These are phyloP conservation scores for Notiomystis cincta DNA, from an alignment of 2,113 vertebrate species.

Conservation along the genomic window DNA sequence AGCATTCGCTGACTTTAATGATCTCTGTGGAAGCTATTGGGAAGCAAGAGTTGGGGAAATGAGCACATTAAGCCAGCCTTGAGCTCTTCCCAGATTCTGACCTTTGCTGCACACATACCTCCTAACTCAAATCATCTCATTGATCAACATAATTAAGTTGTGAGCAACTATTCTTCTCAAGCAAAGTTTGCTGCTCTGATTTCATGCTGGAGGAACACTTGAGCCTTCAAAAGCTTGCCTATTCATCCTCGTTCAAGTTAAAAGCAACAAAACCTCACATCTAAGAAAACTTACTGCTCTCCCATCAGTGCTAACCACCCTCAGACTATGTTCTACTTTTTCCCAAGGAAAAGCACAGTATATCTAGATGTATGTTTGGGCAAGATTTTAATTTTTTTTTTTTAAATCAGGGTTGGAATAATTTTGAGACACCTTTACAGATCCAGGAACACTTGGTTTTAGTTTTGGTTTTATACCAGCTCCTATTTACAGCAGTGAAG, in stretches of 20 bases:
- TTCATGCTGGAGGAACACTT: neutral
- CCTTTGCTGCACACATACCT: neutral
- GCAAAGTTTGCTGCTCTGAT: neutral
- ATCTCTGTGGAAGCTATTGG: conserved; percentile 8
- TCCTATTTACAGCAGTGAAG: neutral
- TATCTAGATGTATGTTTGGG: neutral
- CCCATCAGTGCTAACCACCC: neutral
- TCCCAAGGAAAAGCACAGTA: neutral
- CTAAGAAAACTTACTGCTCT: neutral
- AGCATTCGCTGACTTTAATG: neutral
- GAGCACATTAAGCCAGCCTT: neutral
- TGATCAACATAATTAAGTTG: neutral
- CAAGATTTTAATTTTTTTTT: neutral
- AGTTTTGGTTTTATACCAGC: neutral
- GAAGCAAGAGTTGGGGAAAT: neutral
- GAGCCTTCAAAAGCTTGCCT: neutral
- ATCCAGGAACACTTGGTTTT: neutral
- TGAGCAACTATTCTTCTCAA: neutral
- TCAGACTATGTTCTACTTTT: neutral
- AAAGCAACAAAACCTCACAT: neutral
- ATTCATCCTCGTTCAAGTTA: neutral
- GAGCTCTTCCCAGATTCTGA: conserved; percentile 2
- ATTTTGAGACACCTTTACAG: neutral
- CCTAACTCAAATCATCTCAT: neutral
- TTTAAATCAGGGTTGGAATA: neutral